phyloP scores from a whole-genome alignment of 30 jellyfish, hydroid and myxozoan species.

The Aurelia aurita region DNA sequence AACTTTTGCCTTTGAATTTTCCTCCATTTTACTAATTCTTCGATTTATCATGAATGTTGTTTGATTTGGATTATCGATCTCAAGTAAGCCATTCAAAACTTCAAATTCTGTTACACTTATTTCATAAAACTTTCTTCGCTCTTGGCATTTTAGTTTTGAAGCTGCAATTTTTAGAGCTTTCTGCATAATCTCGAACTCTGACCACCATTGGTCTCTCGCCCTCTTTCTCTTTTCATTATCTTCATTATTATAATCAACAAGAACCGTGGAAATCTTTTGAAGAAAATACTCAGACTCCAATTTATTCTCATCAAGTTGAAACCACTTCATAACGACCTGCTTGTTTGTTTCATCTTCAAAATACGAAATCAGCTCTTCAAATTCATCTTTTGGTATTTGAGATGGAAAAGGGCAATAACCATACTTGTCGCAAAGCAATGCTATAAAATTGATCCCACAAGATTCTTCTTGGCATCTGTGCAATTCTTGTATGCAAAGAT shows the following conservation, averaged over 20 bases:
- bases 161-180: slow-evolving; percentile 31
- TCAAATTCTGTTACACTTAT: slow-evolving; percentile 46
- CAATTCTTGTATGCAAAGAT: slow-evolving; percentile 39
- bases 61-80: slow-evolving; percentile 8
- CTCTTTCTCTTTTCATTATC: slow-evolving; percentile 21
- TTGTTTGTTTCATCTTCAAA: not conserved
- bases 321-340: slow-evolving; percentile 22
- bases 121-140: slow-evolving; percentile 32
- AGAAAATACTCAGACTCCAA: slow-evolving; percentile 5
- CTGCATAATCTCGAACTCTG: slow-evolving; percentile 38
- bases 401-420: slow-evolving; percentile 59
- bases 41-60: slow-evolving; percentile 19
- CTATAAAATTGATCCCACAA: slow-evolving; percentile 37
- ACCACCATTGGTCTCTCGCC: slow-evolving; percentile 57
- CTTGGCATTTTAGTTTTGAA: not conserved
- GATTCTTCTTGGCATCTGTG: slow-evolving; percentile 52
- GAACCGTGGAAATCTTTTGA: slow-evolving; percentile 25
- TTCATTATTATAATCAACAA: slow-evolving; percentile 26
- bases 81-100: slow-evolving; percentile 28
- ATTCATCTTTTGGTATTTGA: slow-evolving; percentile 22
- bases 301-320: slow-evolving; percentile 24
- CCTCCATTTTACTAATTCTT: slow-evolving; percentile 17
- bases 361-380: slow-evolving; percentile 16
- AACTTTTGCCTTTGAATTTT: not conserved
- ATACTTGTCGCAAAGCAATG: slow-evolving; percentile 43